Evolutionary conservation across 1,140 invertebrate genomes (phyloP), one percentile per base, ranked within the genome.

Genomic region (Drosophila busckii): DNA sequence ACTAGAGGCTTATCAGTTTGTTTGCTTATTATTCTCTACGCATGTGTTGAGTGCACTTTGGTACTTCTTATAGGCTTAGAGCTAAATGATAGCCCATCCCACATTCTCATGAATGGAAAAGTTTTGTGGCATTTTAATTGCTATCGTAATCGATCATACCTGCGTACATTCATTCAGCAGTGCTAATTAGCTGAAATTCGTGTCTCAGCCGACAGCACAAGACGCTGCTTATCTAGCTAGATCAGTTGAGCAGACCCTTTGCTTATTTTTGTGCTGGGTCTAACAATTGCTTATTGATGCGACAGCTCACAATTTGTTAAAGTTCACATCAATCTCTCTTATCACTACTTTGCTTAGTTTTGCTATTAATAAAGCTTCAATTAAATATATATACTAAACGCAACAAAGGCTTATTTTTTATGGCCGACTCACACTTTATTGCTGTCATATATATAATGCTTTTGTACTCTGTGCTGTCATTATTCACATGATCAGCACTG

Each of bases 401-500:
- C n/a, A n/a, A n/a, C n/a, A n/a, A n/a, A n/a, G n/a, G n/a, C n/a
- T n/a, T n/a, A n/a, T n/a, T n/a, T n/a, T n/a, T n/a, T n/a, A n/a
- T n/a, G n/a, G n/a, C n/a, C n/a, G n/a, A n/a, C n/a, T n/a, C n/a
- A n/a, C n/a, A n/a, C n/a, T n/a, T n/a, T n/a, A n/a, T n/a, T n/a
- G n/a, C n/a, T n/a, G n/a, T n/a, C n/a, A n/a, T n/a, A n/a, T n/a
- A n/a, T n/a, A n/a, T n/a, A n/a, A n/a, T n/a, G n/a, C n/a, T n/a
- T n/a, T n/a, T n/a, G 3, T 15, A 25, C 26, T 17, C 22, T 16
- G 10, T 7, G 20, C 9, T 23, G n/a, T 5, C 9, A 22, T 17
- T 42, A 67, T 67, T 50, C 62, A 54, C 44, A 37, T 71, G 73
- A 55, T 23, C 53, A 15, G 49, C 20, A 34, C n/a, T 68, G 48